phyloP scores from a whole-genome alignment of 2,113 vertebrate genomes.

The Phalacrocorax carbo region DNA sequence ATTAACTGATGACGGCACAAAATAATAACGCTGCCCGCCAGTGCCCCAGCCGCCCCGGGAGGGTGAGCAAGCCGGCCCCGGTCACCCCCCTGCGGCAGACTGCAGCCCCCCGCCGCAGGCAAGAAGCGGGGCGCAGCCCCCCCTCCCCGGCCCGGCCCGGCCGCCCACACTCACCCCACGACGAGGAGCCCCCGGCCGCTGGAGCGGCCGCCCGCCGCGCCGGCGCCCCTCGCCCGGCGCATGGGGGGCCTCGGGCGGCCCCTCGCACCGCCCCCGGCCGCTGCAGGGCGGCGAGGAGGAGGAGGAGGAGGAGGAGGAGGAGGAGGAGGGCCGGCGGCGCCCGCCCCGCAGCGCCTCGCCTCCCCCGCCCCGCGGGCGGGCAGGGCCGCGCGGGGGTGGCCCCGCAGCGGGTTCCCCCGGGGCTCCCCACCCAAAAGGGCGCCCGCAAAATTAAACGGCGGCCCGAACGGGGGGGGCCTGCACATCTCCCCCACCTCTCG shows the following conservation, averaged over 20 bases:
- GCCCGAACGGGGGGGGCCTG: not conserved
- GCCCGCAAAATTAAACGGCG: not conserved
- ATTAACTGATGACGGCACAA: accelerated
- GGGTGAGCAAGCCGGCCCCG: not conserved
- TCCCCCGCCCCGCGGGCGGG: too few species aligned
- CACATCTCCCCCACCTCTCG: accelerated
- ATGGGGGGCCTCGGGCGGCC: too few species aligned
- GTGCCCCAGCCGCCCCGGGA: not conserved
- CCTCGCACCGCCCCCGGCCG: too few species aligned
- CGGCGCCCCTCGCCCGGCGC: too few species aligned
- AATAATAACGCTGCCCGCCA: accelerated
- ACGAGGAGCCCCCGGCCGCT: too few species aligned
- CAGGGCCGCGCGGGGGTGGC: not conserved
- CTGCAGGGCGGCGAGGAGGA: too few species aligned
- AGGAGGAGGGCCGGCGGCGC: too few species aligned
- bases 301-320: too few species aligned
- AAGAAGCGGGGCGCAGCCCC: too few species aligned
- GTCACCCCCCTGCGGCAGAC: not conserved
- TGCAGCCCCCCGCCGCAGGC: not conserved
- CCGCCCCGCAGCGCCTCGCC: not conserved
- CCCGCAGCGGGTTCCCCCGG: not conserved
- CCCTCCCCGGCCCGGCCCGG: not conserved
- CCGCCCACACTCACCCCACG: conserved; percentile 61
- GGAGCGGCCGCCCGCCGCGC: too few species aligned
- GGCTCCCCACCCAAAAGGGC: too few species aligned